Evolutionary conservation across 2,113 vertebrate species (phyloP), one percentile per base, ranked within the genome.

Genomic region (Mastomys coucha): DNA sequence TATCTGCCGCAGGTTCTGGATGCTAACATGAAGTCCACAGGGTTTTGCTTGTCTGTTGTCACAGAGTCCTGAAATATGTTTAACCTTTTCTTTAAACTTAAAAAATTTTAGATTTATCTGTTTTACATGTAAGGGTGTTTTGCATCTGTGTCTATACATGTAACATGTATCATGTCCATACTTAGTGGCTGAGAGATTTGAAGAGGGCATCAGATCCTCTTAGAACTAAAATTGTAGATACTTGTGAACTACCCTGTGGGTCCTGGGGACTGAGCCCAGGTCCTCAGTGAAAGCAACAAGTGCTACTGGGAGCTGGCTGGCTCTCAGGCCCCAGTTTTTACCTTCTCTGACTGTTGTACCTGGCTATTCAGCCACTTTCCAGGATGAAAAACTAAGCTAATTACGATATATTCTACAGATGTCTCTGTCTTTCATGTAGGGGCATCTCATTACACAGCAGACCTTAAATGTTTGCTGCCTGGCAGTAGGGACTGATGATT

Each of bases 301-400:
- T 84, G 81, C 56, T 24, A 12, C 60, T 4, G 24, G 60, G n/a
- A 17, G 56, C n/a, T 28, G 56, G 20, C 22, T 10, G 4, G 3
- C 22, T 39, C 22, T 42, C 22, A 4, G 7, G 36, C 22, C 22
- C 33, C 7, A 4, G 13, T 19, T 26, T 96, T 91, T 65, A 69
- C 69, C n/a, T 87, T 63, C 51, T 89, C 33, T 86, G 2, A 88
- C 58, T 67, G 5, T 70, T 85, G 24, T 7, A 14, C 70, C 94
- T 76, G 26, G 24, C 77, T 80, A 80, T 49, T 82, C 42, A 93
- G n/a, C 49, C 51, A 60, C 91, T 93, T 82, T 8, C 88, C 22
- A 95, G 65, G 60, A 56, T 77, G 31, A 28, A 91, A 72, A 77
- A 72, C 51, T 39, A 88, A 95, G 49, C 19, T 49, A 95, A 76